Base-by-base conservation (phyloP, 2,113 vertebrate species). In the Campylomormyrus numenius region DNA sequence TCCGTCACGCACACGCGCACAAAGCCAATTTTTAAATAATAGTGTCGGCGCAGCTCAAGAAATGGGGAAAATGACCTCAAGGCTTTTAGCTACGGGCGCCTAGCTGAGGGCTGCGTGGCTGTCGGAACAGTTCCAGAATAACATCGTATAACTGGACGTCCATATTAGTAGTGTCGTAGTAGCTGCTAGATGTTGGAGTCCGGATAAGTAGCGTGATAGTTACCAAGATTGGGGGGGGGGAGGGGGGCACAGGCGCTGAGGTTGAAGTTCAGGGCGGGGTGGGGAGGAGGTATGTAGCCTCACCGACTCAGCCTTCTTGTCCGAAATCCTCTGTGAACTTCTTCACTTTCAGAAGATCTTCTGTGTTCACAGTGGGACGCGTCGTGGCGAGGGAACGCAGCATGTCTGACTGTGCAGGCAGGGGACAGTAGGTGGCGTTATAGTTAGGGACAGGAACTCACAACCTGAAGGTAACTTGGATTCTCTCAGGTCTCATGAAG, bases 241-340 rank as follows among this genome's bases (percentile, higher is more conserved):
- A n/a, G 31, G 1, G 24, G 11, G 21, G 27, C 10, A n/a, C 66
- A 80, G 87, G 58, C 56, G 24, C 42, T 88, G 21, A 48, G 24
- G 86, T 35, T 19, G n/a, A 46, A 3, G 86, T 35, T 35, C 85
- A 2, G 52, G 35, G 85, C 19, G 66, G 62, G 84, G 70, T 31
- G 45, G n/a, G 66, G 85, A 19, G 53, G 9, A 15, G 24, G 24
- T 0, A 35, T 9, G 31, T 83, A 5, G 9, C n/a, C 48, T 15
- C 13, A 52, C 13, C 56, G 42, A 49, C 87, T 97, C 96, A 99
- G 91, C 98, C 98, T 92, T 99, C 98, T 94, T 99, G 98, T 88
- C 98, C 98, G 95, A 99, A 99, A 95, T 99, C 98, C 56, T 99
- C 98, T 52, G 98, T 98, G 96, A 99, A 99, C 94, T 98, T 99